Evolutionary conservation across 2,113 vertebrate genomes (phyloP).

Genomic region (Ivindomyrus marchei): DNA sequence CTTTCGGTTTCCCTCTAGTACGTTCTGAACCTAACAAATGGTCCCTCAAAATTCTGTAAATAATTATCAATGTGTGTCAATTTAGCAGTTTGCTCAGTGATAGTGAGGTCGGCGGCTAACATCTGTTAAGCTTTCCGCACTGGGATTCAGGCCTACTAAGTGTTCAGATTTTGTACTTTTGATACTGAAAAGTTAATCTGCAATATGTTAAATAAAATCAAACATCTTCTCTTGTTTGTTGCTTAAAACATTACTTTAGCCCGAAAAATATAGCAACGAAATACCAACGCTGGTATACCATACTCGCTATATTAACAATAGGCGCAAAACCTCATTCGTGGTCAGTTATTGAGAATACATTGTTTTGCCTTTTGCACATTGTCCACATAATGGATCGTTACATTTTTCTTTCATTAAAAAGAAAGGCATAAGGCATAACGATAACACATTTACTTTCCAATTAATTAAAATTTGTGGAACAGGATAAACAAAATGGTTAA

Average conservation of each 20-base stretch:
- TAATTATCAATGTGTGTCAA: slow-evolving; percentile 65
- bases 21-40: not conserved
- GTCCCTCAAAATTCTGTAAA: slow-evolving; percentile 56
- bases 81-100: slow-evolving; percentile 64
- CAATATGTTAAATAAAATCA: not conserved
- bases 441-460: not conserved
- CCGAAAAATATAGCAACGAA: not conserved
- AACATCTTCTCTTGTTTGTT: not conserved
- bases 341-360: not conserved
- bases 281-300: not conserved
- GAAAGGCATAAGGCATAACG: not conserved
- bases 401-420: not conserved
- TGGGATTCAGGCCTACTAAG: slow-evolving; percentile 46
- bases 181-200: not conserved
- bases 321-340: not conserved
- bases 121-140: slow-evolving; percentile 51
- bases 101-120: slow-evolving; percentile 54
- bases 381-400: not conserved
- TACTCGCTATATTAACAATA: not conserved
- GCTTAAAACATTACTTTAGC: not conserved
- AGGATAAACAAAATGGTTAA: slow-evolving; percentile 36
- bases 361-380: not conserved
- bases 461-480: slow-evolving; percentile 21
- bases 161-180: slow-evolving; percentile 46
- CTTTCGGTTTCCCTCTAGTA: not conserved